Evolutionary conservation across 2,113 vertebrate genomes (phyloP), one percentile per base, ranked within the genome.

Genomic region (Gila orcuttii): DNA sequence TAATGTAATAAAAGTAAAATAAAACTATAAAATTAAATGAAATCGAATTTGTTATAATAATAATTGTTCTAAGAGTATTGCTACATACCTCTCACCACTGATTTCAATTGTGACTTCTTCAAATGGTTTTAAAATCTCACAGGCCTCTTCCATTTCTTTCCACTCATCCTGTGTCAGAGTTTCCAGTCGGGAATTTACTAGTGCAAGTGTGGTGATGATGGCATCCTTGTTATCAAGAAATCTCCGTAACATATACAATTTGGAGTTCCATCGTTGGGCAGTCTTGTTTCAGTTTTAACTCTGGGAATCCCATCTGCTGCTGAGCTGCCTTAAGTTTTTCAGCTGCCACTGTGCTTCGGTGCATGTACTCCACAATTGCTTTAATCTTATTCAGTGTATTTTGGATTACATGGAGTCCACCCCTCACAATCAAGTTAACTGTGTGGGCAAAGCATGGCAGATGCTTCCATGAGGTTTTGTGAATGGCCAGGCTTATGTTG

Each of bases 161-260:
- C 77, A 69, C 79, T 69, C 31, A 19, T 45, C 66, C 64, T 71
- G 52, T 69, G n/a, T 71, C 28, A 71, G 78, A 71, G 80, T 19
- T 19, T 69, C 69, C 55, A 85, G 77, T 62, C 83, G 50, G 17
- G 50, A 36, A 79, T 75, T 85, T 28, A 82, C 28, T 4, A 89
- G 19, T 11, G 83, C 83, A 33, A 84, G 69, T 47, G 60, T 83
- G 5, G 86, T 79, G 79, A 87, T 83, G 39, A 87, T 83, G 39
- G 79, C 71, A 85, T 87, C 52, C 45, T 85, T 89, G 36, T 57
- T 75, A n/a, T 77, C 68, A 23, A 76, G 82, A 68, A 69, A 28
- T 50, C 88, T 19, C 33, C 47, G 76, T 42, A 85, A 42, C 86
- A 84, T 84, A 36, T 28, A 28, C 81, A 69, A 84, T 39, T 59